Evolutionary conservation across 1,140 invertebrate species (phyloP).

Genomic region (Drosophila repletoides): DNA sequence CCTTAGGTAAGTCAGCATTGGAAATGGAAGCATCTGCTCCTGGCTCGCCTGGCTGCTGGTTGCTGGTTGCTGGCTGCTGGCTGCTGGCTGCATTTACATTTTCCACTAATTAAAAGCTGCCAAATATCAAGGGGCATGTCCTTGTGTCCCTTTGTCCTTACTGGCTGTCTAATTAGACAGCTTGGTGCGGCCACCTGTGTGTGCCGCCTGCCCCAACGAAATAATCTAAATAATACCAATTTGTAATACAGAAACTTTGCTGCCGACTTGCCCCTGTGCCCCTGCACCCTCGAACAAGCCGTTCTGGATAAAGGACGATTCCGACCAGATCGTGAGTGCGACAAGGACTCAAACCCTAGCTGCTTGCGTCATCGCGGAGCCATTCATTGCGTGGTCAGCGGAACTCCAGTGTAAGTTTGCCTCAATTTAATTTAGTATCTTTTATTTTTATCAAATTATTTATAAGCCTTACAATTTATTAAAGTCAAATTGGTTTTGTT

Average conservation of each 20-base stretch:
- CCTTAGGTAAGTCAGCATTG: conserved; percentile 82
- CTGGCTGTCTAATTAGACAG: conserved; percentile 44
- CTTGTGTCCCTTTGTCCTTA: no score
- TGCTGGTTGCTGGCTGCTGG: no score
- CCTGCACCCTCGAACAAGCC: conserved; percentile 95
- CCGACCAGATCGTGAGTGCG: conserved; percentile 95
- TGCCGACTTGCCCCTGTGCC: conserved; percentile 92
- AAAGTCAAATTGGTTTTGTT: no score
- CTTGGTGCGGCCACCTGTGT: not conserved
- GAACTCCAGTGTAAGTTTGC: conserved; percentile 90
- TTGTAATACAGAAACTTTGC: conserved; percentile 90
- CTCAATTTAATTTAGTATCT: no score
- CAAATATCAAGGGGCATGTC: conserved; percentile 14
- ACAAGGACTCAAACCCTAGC: conserved; percentile 94
- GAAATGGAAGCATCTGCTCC: no score
- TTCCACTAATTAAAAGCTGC: conserved; percentile 62
- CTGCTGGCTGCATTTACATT: conserved; percentile 49
- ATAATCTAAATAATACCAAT: conserved; percentile 21
- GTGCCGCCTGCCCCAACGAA: no score
- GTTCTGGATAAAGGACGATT: conserved; percentile 95
- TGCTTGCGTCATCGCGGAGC: conserved; percentile 95
- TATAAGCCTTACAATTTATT: not conserved
- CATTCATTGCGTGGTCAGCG: conserved; percentile 95
- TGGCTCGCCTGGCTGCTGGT: no score
- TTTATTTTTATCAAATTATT: no score